Evolutionary conservation across 2,113 vertebrate genomes (phyloP), one percentile per base, ranked within the genome.

Genomic region (Labrus mixtus): DNA sequence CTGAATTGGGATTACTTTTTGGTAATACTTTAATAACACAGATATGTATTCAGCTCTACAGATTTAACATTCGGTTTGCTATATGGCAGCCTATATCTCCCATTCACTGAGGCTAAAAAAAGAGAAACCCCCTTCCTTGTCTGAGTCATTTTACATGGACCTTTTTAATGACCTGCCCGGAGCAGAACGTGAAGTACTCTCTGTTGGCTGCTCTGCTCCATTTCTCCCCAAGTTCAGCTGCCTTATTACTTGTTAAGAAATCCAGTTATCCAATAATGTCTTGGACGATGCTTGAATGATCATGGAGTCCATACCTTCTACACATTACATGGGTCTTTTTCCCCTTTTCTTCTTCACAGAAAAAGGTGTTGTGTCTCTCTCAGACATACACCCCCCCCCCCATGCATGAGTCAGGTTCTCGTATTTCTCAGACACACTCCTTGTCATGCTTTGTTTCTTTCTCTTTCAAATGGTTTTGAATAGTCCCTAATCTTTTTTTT

Each of bases 171-270:
- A 43, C 29, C 65, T 23, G 67, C 63, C 76, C 11, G 16, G 68
- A 78, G 58, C 57, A 37, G 63, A 69, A 55, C 29, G 37, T 41
- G 33, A 69, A 66, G 53, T 37, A 68, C 76, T 81, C 68, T 86
- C 41, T 62, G 45, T 68, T 70, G 55, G 82, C 68, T 36, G 65
- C 66, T 46, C 46, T 66, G 73, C 69, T 86, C 63, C 41, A 73
- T 75, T 82, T 79, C 84, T 79, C 68, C 62, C 57, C 19, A 23
- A 62, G 39, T 77, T 85, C 68, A 84, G 57, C 76, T 50, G 65
- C 56, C 77, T 74, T 73, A 82, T 89, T 87, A 80, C 83, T 78
- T 75, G 62, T 82, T 89, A 73, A 77, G 56, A 79, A 87, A 90
- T 67, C 71, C 81, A 81, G 65, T 85, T 86, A 80, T 81, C 68